A percentile compares a stretch with the other conserved stretches of the same genome.
Evolutionary conservation across 2,888 invertebrate species (phyloP).

Genomic region (Acanthosepion lycidas): DNA sequence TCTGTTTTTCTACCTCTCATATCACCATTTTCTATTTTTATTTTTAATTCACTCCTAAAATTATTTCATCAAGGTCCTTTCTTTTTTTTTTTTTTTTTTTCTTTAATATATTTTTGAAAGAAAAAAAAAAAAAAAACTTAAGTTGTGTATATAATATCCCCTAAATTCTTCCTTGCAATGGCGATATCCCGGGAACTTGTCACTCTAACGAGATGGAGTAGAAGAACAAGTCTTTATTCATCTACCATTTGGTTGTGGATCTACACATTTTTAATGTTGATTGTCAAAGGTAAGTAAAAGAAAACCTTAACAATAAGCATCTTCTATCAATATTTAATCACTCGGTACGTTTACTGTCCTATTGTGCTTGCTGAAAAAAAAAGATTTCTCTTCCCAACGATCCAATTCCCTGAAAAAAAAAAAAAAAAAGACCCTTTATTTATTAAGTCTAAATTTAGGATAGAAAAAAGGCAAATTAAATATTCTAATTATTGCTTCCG

Average conservation of each 20-base stretch:
- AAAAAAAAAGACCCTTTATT: too few species aligned
- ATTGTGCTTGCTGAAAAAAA: too few species aligned
- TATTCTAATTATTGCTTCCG: too few species aligned
- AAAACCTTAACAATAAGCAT: neutral
- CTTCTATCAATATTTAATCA: too few species aligned
- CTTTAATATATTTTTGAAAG: neutral
- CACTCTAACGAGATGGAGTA: neutral
- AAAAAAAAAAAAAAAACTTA: slow-evolving; percentile 2
- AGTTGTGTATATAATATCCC: neutral
- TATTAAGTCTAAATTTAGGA: too few species aligned
- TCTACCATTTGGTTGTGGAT: neutral
- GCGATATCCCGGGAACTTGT: neutral
- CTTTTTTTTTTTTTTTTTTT: neutral
- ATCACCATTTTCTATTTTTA: too few species aligned
- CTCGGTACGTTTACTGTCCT: too few species aligned
- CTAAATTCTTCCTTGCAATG: neutral
- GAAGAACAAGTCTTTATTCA: neutral
- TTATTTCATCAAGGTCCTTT: neutral
- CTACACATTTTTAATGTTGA: neutral
- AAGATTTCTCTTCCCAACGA: too few species aligned
- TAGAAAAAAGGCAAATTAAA: too few species aligned
- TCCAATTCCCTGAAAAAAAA: too few species aligned
- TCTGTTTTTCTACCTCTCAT: neutral
- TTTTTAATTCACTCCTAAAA: neutral
- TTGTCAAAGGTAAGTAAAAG: neutral